Base-by-base conservation (phyloP, 2,113 vertebrate species). In the Urocolius indicus region DNA sequence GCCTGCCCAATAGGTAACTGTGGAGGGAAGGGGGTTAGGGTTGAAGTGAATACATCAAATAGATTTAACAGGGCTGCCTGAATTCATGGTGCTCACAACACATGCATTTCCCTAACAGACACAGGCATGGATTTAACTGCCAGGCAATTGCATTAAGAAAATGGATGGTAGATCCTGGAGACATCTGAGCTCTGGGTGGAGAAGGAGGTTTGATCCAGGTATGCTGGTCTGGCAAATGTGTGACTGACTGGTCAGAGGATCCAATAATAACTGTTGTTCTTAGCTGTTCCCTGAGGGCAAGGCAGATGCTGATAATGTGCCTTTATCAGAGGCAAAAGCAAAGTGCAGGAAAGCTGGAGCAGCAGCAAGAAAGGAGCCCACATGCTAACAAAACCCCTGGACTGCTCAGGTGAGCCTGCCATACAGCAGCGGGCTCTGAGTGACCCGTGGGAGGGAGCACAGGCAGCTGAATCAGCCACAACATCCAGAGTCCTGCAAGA, bases 81-180 rank as follows among this genome's bases (percentile, higher is more conserved):
- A 38, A 63, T 63, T 92, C 55, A 36, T 15, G 65, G 61, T 63
- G 91, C 79, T 95, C 68, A 17, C 72, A 86, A 55, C 48, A 71
- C 92, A 90, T 90, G 93, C 94, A 41, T 94, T 96, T 93, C 90
- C 92, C 90, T 94, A 91, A 93, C 41, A 63, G 93, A 75, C 92
- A 74, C 1, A 5, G 77, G 72, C 85, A 67, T 71, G 90, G 94
- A 90, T 96, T 96, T 93, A 75, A 52, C 48, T 86, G 94, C 78
- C 96, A 92, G 57, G 68, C 51, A 29, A 72, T 43, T 83, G 87
- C 90, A 86, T 96, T 93, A 93, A 74, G 94, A 81, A 94, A 96
- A 96, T n/a, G 85, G 96, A 97, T 93, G 46, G 90, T 65, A 67
- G 73, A 21, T 78, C 87, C 79, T 86, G 57, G 57, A 96, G 79